Base-by-base conservation (phyloP, 2,797 vertebrate species). In the Orestias chungarensis region DNA sequence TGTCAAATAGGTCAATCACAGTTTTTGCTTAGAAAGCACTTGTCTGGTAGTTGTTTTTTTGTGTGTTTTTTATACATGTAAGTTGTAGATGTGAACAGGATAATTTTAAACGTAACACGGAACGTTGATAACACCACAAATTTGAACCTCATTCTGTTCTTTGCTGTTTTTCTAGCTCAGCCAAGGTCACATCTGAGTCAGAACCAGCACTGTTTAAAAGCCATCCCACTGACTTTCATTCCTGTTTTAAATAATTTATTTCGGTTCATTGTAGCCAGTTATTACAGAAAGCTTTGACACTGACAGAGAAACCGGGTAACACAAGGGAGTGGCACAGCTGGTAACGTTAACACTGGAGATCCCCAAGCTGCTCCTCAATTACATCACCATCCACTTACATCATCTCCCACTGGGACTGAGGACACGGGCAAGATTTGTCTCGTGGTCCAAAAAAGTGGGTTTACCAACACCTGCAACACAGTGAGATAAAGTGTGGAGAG, bases 381-480 rank as follows among this genome's bases (percentile, higher is more conserved):
- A 90, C 86, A 83, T 88, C 83, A 85, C 64, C 80, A 38, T 74
- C 75, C 61, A 73, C 82, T 91, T 73, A 81, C 86, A 68, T 88
- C 91, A 91, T 74, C 83, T 71, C 82, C 83, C 73, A 25, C 65
- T 66, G 83, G 64, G 68, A 69, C 62, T 27, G 70, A n/a, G 47
- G 80, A 84, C 73, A 73, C 64, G 3, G 55, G 71, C 59, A 70
- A 69, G 81, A 11, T 17, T 76, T 76, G 55, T 64, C 69, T 27
- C 17, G 0, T 73, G 82, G 74, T 49, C 47, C 33, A 47, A 46
- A 66, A 69, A 59, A 33, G 71, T 38, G 33, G 33, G 61, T 50
- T 17, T n/a, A 38, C 55, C 49, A 35, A 35, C 65, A 2, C 54
- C 43, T 43, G 8, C 25, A 69, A 77, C 61, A 79, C 79, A 70